phyloP scores from a whole-genome alignment of 1,140 invertebrate species.

The Lasaia peninsularis region DNA sequence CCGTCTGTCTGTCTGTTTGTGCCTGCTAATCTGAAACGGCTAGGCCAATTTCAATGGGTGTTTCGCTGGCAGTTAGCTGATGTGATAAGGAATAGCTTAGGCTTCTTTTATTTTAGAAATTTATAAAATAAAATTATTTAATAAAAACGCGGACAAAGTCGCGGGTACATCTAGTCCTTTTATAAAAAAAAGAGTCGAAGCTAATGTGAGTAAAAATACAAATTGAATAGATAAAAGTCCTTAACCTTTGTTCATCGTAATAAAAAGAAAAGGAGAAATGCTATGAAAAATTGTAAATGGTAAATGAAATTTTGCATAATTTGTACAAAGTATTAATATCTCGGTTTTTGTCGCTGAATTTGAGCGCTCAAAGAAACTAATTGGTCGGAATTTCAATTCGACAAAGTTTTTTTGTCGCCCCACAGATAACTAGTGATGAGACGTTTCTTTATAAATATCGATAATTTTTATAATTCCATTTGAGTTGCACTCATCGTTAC shows the following conservation, averaged over 20 bases:
- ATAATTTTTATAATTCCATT: slow-evolving; percentile 6
- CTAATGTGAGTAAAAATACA: too few relatives aligned
- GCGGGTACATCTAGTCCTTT: too few relatives aligned
- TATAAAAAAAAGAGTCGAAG: too few relatives aligned
- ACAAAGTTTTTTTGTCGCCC: slow-evolving; percentile 22
- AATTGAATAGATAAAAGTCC: neutral
- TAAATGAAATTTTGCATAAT: neutral
- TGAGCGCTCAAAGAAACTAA: slow-evolving; percentile 31
- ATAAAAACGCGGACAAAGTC: too few relatives aligned
- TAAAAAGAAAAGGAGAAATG: neutral
- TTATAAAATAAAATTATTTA: too few relatives aligned
- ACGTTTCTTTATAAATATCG: slow-evolving; percentile 14
- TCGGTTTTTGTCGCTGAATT: slow-evolving; percentile 1
- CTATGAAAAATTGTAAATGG: neutral
- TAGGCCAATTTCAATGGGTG: too few relatives aligned
- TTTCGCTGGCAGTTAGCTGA: too few relatives aligned
- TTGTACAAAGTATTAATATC: slow-evolving; percentile 12
- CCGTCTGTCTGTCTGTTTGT: too few relatives aligned
- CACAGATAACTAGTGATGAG: neutral
- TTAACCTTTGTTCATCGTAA: neutral
- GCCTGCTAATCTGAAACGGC: too few relatives aligned
- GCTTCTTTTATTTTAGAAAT: too few relatives aligned
- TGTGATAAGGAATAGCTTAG: too few relatives aligned
- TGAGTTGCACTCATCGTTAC: neutral
- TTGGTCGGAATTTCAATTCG: slow-evolving; percentile 43